Conservation (phyloP, 2,113 vertebrate genomes). For the Tretioscincus oriximinensis region DNA sequence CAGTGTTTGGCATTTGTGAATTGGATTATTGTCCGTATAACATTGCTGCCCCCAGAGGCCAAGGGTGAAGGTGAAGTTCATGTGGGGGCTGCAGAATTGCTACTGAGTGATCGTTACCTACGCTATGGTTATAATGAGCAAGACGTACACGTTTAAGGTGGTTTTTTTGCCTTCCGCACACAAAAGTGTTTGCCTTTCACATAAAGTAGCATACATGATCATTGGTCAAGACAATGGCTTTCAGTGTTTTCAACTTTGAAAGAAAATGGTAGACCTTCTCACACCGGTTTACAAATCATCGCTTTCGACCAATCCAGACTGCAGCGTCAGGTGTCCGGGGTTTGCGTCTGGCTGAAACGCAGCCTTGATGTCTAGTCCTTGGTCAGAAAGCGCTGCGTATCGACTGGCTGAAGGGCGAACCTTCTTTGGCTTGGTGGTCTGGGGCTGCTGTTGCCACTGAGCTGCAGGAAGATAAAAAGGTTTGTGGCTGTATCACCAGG, state of each 20-base stretch:
- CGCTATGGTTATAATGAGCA: constrained; percentile 72
- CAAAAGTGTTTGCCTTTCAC: constrained; percentile 71
- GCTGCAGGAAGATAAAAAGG: constrained; percentile 65
- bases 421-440: constrained; percentile 89
- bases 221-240: constrained; percentile 70
- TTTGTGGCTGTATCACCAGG: not conserved
- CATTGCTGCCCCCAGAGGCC: constrained; percentile 58
- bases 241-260: constrained; percentile 65
- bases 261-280: constrained; percentile 25
- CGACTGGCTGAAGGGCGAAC: constrained; percentile 94
- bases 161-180: constrained; percentile 65
- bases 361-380: constrained; percentile 95
- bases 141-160: constrained; percentile 70
- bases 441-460: constrained; percentile 92
- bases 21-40: constrained; percentile 38
- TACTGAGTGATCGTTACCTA: constrained; percentile 65
- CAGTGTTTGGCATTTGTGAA: constrained; percentile 62
- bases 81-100: constrained; percentile 63
- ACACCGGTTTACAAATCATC: constrained; percentile 86
- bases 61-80: constrained; percentile 65
- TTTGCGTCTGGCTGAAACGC: constrained; percentile 95
- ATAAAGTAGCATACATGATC: constrained; percentile 66
- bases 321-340: constrained; percentile 81
- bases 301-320: constrained; percentile 86
- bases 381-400: constrained; percentile 94